A percentile compares a stretch with the other conserved stretches of the same genome.
These are phyloP conservation scores for Didymodactylos carnosus DNA, from an alignment of 2,888 invertebrate species.

Conservation along the genomic window DNA sequence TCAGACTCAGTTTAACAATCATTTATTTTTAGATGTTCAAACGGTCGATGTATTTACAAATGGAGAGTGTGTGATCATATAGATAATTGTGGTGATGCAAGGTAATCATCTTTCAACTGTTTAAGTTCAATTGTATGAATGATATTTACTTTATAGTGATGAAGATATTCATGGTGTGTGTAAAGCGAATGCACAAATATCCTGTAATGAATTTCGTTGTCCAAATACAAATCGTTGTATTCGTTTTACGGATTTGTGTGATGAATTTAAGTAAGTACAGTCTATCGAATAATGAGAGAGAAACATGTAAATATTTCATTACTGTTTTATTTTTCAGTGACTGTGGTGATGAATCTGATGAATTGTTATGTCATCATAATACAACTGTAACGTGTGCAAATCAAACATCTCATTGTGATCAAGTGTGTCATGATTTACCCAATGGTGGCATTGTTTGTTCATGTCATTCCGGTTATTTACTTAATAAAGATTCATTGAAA, in stretches of 20 bases:
- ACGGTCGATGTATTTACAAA: slow-evolving; percentile 5
- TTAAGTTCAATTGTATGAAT: too few species aligned
- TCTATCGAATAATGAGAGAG: neutral
- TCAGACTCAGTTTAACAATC: neutral
- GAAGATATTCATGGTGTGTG: neutral
- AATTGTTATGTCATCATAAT: slow-evolving; percentile 6
- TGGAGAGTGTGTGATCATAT: slow-evolving; percentile 34
- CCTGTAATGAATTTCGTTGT: neutral
- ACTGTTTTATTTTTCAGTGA: neutral
- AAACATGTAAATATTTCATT: neutral
- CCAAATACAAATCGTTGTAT: neutral
- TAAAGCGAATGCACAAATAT: neutral
- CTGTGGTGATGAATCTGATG: slow-evolving; percentile 9
- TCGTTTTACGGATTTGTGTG: neutral
- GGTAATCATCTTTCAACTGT: too few species aligned
- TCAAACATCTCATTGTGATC: slow-evolving; percentile 1
- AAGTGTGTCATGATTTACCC: neutral
- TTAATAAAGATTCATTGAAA: neutral
- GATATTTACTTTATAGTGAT: too few species aligned
- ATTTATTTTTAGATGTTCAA: slow-evolving; percentile 2
- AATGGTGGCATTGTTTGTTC: slow-evolving; percentile 2
- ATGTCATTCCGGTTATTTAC: slow-evolving; percentile 1
- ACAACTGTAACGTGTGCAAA: neutral
- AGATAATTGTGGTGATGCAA: slow-evolving; percentile 22
- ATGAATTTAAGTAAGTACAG: neutral